Base-by-base conservation (phyloP, 1,140 invertebrate species). In the Aphis craccivora region DNA sequence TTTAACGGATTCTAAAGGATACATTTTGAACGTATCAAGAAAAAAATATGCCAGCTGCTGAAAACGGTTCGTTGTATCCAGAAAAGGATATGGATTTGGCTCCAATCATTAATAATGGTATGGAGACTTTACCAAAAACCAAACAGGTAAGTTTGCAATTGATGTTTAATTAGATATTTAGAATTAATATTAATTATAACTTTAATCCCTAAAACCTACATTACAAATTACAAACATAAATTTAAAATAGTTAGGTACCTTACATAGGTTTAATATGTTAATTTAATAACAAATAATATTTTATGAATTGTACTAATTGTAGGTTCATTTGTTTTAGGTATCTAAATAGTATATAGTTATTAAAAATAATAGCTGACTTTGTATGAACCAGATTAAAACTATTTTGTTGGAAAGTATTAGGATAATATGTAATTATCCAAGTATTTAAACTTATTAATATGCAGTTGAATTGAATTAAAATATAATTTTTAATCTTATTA, bases 41-140 rank as follows among this genome's bases (percentile, higher is more conserved):
- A 0, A 35, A 45, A 83, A 40, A 92, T 91, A 94, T 94, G 94
- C 94, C 94, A 48, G 94, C 94, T 40, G 93, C 93, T 25, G 94
- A 94, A 93, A 92, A 91, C 55, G 93, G 93, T 30, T 94, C 94
- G 25, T 43, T 90, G 53, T 83, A 93, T 11, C 76, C 94, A 53
- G 94, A 94, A 53, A 94, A 94, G 67, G 94, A 94, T 55, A 93
- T 93, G 30, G 94, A 94, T 55, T 94, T 94, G 30, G 94, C 94
- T 35, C 94, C 94, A 22, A 94, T 94, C 5, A 94, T 94, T 43
- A 94, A 94, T 93, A 94, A 94, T 93, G 94, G 94, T 1, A 94
- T 94, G 22, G 94, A 94, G 45, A 94, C 91, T 8, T 53, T 93
- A 93, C 91, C 91, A 25, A 93, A 93, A 93, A 93, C 76, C 11